Percentiles rank a stretch among this genome's conserved stretches.
phyloP scores from a whole-genome alignment of 2,888 invertebrate genomes.

The Acleris holmiana region DNA sequence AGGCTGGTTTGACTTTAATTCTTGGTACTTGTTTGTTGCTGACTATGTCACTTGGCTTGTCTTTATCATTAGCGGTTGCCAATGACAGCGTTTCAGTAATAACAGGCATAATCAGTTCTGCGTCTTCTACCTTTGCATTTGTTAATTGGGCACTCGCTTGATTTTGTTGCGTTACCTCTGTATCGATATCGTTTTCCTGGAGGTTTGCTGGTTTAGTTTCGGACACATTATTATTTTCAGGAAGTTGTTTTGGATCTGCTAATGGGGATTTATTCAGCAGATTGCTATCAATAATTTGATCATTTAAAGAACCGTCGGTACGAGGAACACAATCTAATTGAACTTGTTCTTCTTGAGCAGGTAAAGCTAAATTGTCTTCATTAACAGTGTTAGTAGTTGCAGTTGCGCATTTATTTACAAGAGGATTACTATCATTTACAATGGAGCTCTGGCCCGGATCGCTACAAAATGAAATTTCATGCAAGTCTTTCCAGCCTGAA shows the following conservation, averaged over 20 bases:
- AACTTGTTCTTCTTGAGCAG: not conserved
- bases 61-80: conserved; percentile 41
- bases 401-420: not conserved
- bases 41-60: conserved; percentile 22
- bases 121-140: conserved; percentile 28
- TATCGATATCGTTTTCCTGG: conserved; percentile 25
- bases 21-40: conserved; percentile 50
- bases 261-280: conserved; percentile 68
- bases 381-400: not conserved
- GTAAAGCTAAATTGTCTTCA: conserved; percentile 3
- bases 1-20: conserved; percentile 73
- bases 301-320: conserved; percentile 4
- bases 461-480: conserved; percentile 23
- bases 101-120: conserved; percentile 56
- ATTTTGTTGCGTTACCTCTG: not conserved
- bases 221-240: conserved; percentile 51
- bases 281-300: conserved; percentile 43
- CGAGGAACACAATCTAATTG: not conserved
- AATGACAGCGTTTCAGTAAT: conserved; percentile 67
- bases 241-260: conserved; percentile 70
- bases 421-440: not conserved
- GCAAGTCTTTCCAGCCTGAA: conserved; percentile 49
- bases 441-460: not conserved
- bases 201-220: conserved; percentile 26
- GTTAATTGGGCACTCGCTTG: not conserved